Evolutionary conservation across 2,113 vertebrate species (phyloP).

Genomic region (Brachyistius frenatus): DNA sequence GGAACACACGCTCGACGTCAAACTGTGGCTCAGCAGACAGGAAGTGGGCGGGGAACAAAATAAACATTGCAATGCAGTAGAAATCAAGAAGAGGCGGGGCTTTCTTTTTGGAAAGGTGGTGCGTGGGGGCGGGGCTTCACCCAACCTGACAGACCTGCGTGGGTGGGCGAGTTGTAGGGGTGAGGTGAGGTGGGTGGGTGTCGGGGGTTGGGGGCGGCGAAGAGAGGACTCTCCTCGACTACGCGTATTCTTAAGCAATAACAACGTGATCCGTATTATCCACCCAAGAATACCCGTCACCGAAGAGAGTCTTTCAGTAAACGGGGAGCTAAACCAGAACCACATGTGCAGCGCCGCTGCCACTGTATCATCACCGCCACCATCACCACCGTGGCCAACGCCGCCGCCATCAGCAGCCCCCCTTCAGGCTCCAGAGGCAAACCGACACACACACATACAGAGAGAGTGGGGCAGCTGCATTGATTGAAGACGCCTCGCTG

Average conservation of each 20-base stretch:
- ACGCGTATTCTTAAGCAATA: conserved; percentile 99
- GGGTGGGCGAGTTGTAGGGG: conserved; percentile 45
- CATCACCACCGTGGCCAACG: conserved; percentile 47
- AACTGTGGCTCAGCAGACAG: conserved; percentile 23
- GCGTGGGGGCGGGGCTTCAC: conserved; percentile 45
- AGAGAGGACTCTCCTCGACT: conserved; percentile 99
- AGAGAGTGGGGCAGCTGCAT: conserved; percentile 66
- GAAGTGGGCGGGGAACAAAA: conserved; percentile 20
- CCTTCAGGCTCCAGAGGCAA: conserved; percentile 64
- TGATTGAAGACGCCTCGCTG: conserved; percentile 85
- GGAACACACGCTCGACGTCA: conserved; percentile 12
- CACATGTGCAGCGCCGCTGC: conserved; percentile 61
- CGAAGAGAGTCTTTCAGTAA: conserved; percentile 95
- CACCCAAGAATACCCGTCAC: conserved; percentile 99
- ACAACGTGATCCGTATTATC: conserved; percentile 99
- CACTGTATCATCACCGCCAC: conserved; percentile 58
- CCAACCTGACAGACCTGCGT: conserved; percentile 62
- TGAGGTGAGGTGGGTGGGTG: conserved; percentile 70
- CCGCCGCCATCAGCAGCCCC: conserved; percentile 54
- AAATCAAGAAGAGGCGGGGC: conserved; percentile 35
- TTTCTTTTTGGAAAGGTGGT: conserved; percentile 19
- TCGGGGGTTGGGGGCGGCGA: conserved; percentile 79
- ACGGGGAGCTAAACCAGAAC: conserved; percentile 79
- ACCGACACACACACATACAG: conserved; percentile 68
- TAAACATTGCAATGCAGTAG: conserved; percentile 38